Conservation (phyloP, 2,797 vertebrate genomes). For the Ciconia nigra region DNA sequence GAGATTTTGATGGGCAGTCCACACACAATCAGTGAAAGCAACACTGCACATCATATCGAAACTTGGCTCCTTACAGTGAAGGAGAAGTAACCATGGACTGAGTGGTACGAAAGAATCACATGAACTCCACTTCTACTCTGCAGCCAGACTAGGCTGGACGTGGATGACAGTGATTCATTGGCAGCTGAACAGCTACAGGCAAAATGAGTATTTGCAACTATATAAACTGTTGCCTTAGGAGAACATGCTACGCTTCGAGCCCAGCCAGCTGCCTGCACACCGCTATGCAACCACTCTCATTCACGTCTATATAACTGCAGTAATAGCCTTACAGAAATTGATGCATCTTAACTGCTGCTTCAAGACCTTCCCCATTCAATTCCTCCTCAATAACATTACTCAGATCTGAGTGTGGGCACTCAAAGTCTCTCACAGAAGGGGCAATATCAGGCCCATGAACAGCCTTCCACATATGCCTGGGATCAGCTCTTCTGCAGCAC, state of each 20-base stretch:
- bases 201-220: not conserved
- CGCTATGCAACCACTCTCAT: not conserved
- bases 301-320: not conserved
- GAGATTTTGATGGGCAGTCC: not conserved
- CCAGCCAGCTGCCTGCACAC: not conserved
- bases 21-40: not conserved
- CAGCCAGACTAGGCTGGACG: not conserved
- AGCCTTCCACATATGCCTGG: not conserved
- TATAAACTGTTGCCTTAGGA: not conserved
- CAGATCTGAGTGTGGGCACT: not conserved
- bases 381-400: not conserved
- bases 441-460: not conserved
- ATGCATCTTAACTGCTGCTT: not conserved
- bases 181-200: conserved; percentile 9
- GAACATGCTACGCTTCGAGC: accelerated
- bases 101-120: not conserved
- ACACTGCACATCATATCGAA: not conserved
- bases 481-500: not conserved
- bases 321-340: not conserved
- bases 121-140: not conserved
- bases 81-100: not conserved
- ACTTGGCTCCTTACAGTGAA: not conserved
- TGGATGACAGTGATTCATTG: not conserved
- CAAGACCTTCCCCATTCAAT: not conserved
- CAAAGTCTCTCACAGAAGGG: not conserved